Evolutionary conservation across 1,140 invertebrate genomes (phyloP).

Genomic region (Neodiprion fabricii): DNA sequence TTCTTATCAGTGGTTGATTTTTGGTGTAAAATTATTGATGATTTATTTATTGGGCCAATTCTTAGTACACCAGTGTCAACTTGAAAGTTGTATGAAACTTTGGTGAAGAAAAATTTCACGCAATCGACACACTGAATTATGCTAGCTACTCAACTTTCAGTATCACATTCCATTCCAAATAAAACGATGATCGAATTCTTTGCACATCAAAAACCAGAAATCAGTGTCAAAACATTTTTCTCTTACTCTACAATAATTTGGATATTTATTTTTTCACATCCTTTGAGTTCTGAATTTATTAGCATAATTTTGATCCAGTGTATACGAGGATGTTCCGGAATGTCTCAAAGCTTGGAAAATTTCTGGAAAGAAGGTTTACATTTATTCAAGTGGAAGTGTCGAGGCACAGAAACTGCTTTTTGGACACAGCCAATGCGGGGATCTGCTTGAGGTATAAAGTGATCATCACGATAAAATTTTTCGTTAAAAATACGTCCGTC

Average conservation of each 20-base stretch:
- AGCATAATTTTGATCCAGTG: slow-evolving; percentile 64
- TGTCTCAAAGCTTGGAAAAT: slow-evolving; percentile 77
- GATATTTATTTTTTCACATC: background rate
- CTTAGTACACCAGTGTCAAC: slow-evolving; percentile 1
- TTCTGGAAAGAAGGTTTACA: slow-evolving; percentile 73
- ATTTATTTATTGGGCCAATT: background rate
- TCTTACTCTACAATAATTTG: slow-evolving; percentile 15
- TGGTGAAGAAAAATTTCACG: background rate
- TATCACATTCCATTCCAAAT: background rate
- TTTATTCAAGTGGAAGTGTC: slow-evolving; percentile 93
- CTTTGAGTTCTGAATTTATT: slow-evolving; percentile 11
- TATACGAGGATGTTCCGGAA: slow-evolving; percentile 84
- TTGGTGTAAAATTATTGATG: background rate
- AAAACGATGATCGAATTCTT: background rate
- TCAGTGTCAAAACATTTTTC: background rate
- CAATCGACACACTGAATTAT: no score
- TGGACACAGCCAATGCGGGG: slow-evolving; percentile 75
- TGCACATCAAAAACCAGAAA: background rate
- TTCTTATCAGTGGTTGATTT: background rate
- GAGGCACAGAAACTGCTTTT: slow-evolving; percentile 91
- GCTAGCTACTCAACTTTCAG: no score
- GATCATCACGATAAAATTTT: background rate
- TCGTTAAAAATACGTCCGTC: slow-evolving; percentile 1
- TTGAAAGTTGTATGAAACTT: background rate
- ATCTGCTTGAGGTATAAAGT: slow-evolving; percentile 69